A percentile compares a stretch with the other conserved stretches of the same genome.
These are phyloP conservation scores for Drosophila maculinotata DNA, from an alignment of 2,888 invertebrate species.

Conservation along the genomic window DNA sequence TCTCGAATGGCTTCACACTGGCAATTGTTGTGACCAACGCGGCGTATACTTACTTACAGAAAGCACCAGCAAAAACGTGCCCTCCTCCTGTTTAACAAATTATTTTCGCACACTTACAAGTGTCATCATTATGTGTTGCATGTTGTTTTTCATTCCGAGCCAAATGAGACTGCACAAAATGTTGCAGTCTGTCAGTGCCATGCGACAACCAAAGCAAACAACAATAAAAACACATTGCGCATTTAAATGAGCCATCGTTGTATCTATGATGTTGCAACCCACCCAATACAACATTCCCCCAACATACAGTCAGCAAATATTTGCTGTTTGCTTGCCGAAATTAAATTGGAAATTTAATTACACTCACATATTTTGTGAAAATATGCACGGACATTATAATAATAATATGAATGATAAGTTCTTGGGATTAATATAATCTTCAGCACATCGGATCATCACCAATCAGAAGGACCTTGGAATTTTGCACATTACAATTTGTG, in stretches of 20 bases:
- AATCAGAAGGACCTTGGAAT: too few relatives aligned
- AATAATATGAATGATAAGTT: not conserved
- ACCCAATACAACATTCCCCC: constrained; percentile 2
- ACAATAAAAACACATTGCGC: constrained; percentile 18
- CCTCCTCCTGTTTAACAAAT: constrained; percentile 44
- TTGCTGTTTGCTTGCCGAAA: constrained; percentile 8
- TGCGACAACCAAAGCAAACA: constrained; percentile 4
- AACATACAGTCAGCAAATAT: constrained; percentile 24
- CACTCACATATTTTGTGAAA: constrained; percentile 27
- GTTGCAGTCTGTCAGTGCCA: constrained; percentile 37
- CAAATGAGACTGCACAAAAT: constrained; percentile 73
- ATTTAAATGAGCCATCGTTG: constrained; percentile 24
- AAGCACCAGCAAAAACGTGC: constrained; percentile 13
- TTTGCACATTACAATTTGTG: too few relatives aligned
- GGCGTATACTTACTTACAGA: constrained; percentile 49
- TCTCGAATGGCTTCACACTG: constrained; percentile 51
- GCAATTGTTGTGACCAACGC: constrained; percentile 29
- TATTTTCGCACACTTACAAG: constrained; percentile 70
- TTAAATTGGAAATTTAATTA: constrained; percentile 46
- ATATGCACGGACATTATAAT: not conserved
- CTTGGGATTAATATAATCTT: too few relatives aligned
- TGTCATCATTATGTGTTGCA: constrained; percentile 66
- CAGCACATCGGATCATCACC: too few relatives aligned
- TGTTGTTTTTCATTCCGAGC: constrained; percentile 28
- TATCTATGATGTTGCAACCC: not conserved